Evolutionary conservation across 2,888 invertebrate genomes (phyloP).

Genomic region (Synanthedon andrenaeformis): DNA sequence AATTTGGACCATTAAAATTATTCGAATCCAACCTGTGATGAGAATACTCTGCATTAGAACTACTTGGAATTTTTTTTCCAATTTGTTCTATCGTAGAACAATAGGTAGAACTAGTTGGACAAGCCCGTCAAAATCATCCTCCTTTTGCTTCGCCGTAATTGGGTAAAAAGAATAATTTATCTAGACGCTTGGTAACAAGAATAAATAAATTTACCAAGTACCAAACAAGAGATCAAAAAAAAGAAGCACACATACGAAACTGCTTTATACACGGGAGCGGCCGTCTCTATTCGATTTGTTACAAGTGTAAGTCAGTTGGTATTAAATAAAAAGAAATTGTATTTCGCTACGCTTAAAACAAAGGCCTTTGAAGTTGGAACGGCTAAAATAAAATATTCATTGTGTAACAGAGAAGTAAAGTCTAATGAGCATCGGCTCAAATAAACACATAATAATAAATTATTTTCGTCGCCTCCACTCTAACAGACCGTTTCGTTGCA

Average conservation of each 20-base stretch:
- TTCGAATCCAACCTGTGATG: no score
- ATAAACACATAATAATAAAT: slow-evolving; percentile 3
- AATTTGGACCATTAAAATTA: no score
- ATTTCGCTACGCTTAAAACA: background rate
- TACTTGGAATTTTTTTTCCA: no score
- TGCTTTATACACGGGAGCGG: background rate
- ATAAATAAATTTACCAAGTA: no score
- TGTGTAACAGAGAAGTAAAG: slow-evolving; percentile 2
- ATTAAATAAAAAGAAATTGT: background rate
- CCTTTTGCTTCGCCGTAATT: no score
- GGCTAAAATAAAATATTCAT: slow-evolving; percentile 2
- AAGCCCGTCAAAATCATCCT: no score
- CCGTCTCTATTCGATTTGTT: background rate
- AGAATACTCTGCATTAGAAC: no score
- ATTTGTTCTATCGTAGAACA: no score
- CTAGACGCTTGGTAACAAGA: no score
- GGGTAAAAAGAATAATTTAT: no score
- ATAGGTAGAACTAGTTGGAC: no score
- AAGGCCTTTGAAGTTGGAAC: background rate
- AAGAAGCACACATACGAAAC: background rate
- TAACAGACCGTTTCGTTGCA: background rate
- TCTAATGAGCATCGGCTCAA: slow-evolving; percentile 4
- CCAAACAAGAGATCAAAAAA: no score
- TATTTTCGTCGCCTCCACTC: slow-evolving; percentile 2
- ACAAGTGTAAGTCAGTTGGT: background rate